These are phyloP conservation scores for Epizoanthus scotinus DNA, from an alignment of 92 coral and sea anemone species.

Conservation along the genomic window DNA sequence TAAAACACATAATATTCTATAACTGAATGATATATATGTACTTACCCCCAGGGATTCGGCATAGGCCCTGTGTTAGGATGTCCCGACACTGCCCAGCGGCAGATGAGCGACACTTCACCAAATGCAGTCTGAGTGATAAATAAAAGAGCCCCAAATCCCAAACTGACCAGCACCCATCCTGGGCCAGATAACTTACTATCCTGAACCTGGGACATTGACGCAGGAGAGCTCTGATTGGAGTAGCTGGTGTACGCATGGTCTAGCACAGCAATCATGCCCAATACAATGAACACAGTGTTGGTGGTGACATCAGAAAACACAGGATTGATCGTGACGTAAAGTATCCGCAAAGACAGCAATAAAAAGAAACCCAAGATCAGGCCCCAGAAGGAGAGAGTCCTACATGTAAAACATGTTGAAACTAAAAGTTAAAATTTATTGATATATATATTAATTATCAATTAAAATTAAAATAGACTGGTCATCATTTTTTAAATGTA, in stretches of 20 bases:
- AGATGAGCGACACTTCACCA: conserved; percentile 90
- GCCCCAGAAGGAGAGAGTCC: conserved; percentile 96
- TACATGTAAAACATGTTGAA: conserved; percentile 34
- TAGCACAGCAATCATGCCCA: conserved; percentile 68
- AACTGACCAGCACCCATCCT: conserved; percentile 79
- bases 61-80: conserved; percentile 85
- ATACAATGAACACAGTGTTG: conserved; percentile 65
- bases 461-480: too few relatives aligned
- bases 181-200: conserved; percentile 67
- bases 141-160: conserved; percentile 89
- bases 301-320: conserved; percentile 81
- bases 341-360: conserved; percentile 72
- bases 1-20: too few relatives aligned
- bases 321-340: conserved; percentile 84
- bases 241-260: conserved; percentile 84
- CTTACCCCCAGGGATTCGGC: conserved; percentile 99
- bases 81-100: conserved; percentile 94
- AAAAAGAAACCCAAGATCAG: conserved; percentile 82
- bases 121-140: conserved; percentile 86
- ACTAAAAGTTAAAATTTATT: too few relatives aligned
- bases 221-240: conserved; percentile 47
- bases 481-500: too few relatives aligned
- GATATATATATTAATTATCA: too few relatives aligned
- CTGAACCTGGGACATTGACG: conserved; percentile 45
- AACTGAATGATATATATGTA: neutral